These are phyloP conservation scores for Caloenas nicobarica DNA, from an alignment of 2,113 vertebrate genomes.

Conservation along the genomic window DNA sequence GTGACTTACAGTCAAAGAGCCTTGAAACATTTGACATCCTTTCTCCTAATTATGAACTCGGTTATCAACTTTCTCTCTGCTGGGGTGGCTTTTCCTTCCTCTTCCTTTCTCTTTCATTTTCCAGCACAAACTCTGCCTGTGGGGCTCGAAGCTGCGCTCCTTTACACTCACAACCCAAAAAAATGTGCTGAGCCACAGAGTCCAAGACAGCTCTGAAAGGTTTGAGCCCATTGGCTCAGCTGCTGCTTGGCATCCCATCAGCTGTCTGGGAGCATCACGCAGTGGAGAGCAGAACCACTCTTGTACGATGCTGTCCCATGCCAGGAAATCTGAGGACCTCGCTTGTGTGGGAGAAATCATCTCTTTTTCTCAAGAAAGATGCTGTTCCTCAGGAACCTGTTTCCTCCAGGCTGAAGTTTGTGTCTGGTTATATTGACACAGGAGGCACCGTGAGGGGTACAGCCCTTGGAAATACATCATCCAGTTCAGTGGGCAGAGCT, in stretches of 20 bases:
- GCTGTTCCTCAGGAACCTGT: neutral
- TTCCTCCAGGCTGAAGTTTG: neutral
- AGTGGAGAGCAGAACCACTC: neutral
- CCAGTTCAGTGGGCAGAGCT: neutral
- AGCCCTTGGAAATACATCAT: neutral
- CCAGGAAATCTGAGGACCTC: neutral
- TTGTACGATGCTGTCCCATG: accelerated
- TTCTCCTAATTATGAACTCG: neutral
- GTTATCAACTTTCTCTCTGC: neutral
- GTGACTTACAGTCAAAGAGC: constrained; percentile 16
- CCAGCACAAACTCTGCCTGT: neutral
- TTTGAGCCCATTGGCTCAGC: neutral
- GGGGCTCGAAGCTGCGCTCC: accelerated
- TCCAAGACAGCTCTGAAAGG: neutral
- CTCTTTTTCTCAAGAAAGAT: neutral
- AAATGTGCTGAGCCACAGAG: neutral
- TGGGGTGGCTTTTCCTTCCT: neutral
- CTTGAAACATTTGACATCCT: neutral
- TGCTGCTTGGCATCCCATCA: accelerated
- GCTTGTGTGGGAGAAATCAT: neutral
- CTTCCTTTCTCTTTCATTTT: neutral
- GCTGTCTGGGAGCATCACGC: accelerated
- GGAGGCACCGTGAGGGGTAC: neutral
- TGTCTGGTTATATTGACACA: neutral
- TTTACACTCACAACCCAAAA: neutral